Conservation (phyloP, 1,140 invertebrate genomes). For the Rhyzopertha dominica region DNA sequence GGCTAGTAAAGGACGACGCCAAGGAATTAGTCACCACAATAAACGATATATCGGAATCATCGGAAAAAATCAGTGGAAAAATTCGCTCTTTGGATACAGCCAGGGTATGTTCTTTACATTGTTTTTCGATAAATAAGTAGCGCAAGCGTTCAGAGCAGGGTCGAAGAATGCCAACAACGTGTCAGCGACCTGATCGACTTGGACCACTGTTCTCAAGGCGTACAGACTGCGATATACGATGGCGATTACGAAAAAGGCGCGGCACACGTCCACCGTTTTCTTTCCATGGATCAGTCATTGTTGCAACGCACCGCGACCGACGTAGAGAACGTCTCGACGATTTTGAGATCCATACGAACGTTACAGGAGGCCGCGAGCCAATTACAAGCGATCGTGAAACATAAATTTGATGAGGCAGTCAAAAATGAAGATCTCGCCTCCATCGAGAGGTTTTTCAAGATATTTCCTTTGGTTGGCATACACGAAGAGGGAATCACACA, state of each 20-base stretch:
- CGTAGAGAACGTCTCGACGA: conserved; percentile 48
- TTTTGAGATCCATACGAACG: conserved; percentile 73
- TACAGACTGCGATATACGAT: conserved; percentile 83
- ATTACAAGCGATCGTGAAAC: conserved; percentile 63
- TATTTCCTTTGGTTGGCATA: conserved; percentile 92
- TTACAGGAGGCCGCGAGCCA: conserved; percentile 77
- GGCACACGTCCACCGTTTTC: conserved; percentile 89
- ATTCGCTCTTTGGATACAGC: conserved; percentile 90
- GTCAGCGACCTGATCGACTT: conserved; percentile 96
- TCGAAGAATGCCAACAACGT: conserved; percentile 89
- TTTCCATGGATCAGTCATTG: conserved; percentile 90
- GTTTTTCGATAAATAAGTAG: conserved; percentile 11
- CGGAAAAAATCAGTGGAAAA: conserved; percentile 94
- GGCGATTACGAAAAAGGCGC: conserved; percentile 93
- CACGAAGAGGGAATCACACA: conserved; percentile 86
- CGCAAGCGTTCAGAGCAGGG: conserved; percentile 77
- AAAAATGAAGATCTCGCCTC: conserved; percentile 82
- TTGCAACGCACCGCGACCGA: conserved; percentile 53
- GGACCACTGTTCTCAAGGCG: conserved; percentile 92
- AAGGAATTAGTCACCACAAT: conserved; percentile 78
- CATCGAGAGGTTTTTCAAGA: conserved; percentile 97
- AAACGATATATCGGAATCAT: conserved; percentile 79
- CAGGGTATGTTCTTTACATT: conserved; percentile 60
- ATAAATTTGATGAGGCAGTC: conserved; percentile 89
- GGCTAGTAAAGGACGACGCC: conserved; percentile 64